A percentile compares a stretch with the other conserved stretches of the same genome.
Evolutionary conservation across 2,797 vertebrate species (phyloP).

Genomic region (Microcaecilia unicolor): DNA sequence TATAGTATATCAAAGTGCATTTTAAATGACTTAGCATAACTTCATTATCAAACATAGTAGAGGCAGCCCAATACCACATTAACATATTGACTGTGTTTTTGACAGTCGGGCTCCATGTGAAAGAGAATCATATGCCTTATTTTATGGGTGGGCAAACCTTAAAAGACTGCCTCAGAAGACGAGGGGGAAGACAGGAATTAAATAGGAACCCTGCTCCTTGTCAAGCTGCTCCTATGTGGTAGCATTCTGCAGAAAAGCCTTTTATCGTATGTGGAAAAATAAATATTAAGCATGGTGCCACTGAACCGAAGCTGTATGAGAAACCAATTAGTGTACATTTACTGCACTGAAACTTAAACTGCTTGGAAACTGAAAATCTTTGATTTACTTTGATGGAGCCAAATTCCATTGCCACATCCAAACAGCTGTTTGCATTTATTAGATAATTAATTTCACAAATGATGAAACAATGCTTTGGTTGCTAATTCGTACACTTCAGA

Average conservation of each 20-base stretch:
- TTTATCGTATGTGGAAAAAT: constrained; percentile 11
- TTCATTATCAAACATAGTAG: constrained; percentile 2
- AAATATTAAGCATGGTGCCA: constrained; percentile 16
- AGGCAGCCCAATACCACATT: constrained; percentile 3
- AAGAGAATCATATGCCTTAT: constrained; percentile 11
- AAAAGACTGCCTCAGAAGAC: neutral
- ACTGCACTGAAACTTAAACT: constrained; percentile 24
- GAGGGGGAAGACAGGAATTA: neutral
- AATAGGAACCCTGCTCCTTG: constrained; percentile 3
- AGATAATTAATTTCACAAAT: constrained; percentile 13
- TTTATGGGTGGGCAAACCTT: constrained; percentile 18
- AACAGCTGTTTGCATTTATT: constrained; percentile 35
- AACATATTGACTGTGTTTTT: constrained; percentile 5
- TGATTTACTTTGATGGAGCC: constrained; percentile 10
- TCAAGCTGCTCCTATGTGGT: constrained; percentile 1
- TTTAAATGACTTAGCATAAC: constrained; percentile 14
- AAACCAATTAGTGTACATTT: constrained; percentile 27
- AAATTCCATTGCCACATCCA: constrained; percentile 23
- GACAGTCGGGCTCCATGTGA: neutral
- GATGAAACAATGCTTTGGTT: constrained; percentile 37
- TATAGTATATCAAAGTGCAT: constrained; percentile 17
- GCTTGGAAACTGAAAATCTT: constrained; percentile 20
- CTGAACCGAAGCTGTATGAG: constrained; percentile 12
- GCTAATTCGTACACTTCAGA: constrained; percentile 23
- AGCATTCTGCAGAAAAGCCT: constrained; percentile 4